Evolutionary conservation across 1,140 invertebrate genomes (phyloP).

Genomic region (Gonioctena quinquepunctata): DNA sequence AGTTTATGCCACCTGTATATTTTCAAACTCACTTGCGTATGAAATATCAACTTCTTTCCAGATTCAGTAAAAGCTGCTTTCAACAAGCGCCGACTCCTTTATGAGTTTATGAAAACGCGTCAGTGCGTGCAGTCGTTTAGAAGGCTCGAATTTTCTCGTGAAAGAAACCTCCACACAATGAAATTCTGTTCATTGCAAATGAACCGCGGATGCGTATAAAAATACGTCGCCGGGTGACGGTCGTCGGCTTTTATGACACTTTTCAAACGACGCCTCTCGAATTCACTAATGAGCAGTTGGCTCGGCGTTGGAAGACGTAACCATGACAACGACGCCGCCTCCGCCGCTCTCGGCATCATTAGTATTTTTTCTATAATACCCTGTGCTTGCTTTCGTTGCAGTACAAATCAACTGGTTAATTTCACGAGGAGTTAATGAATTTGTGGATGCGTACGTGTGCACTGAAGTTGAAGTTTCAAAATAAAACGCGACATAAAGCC

Average conservation of each 20-base stretch:
- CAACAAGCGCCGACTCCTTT: not conserved
- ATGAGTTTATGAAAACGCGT: conserved; percentile 1
- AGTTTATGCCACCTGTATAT: too few species aligned
- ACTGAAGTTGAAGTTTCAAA: not conserved
- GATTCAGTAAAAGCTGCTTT: too few species aligned
- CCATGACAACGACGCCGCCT: conserved; percentile 40
- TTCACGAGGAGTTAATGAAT: not conserved
- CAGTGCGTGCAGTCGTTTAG: conserved; percentile 13
- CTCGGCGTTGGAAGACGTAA: conserved; percentile 41
- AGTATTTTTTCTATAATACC: not conserved
- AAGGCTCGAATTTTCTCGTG: conserved; percentile 4
- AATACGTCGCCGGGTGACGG: conserved; percentile 15
- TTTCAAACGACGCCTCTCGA: conserved; percentile 52
- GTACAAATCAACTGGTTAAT: not conserved
- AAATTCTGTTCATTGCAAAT: conserved; percentile 23
- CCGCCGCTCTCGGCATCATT: conserved; percentile 10
- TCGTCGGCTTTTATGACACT: conserved; percentile 51
- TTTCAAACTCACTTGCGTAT: too few species aligned
- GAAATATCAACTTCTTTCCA: too few species aligned
- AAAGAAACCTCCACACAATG: conserved; percentile 21
- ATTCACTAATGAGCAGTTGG: conserved; percentile 55
- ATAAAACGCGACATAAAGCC: too few species aligned
- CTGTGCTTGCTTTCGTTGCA: not conserved
- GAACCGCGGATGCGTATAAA: conserved; percentile 23
- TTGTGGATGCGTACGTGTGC: not conserved